Conservation (phyloP, 2,113 vertebrate species). For the Solea senegalensis region DNA sequence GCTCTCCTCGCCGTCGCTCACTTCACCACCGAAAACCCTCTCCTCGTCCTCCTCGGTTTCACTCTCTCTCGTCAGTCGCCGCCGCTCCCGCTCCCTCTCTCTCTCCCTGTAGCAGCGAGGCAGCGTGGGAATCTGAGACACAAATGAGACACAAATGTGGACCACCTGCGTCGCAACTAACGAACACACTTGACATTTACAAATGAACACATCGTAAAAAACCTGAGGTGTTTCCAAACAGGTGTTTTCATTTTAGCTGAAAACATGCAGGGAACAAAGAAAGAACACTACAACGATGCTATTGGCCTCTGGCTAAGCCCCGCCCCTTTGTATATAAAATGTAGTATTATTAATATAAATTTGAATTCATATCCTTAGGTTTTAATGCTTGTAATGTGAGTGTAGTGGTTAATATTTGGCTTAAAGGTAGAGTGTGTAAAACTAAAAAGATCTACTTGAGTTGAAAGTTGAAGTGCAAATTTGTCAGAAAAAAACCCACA, state of each 20-base stretch:
- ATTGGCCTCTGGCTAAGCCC: too few species aligned
- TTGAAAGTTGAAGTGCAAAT: too few species aligned
- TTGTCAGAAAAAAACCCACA: too few species aligned
- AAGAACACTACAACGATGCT: too few species aligned
- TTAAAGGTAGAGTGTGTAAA: too few species aligned
- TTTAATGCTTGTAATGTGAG: too few species aligned
- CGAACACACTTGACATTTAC: not conserved
- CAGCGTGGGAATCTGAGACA: conserved; percentile 68
- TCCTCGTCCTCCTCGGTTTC: conserved; percentile 81
- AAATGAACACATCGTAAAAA: not conserved
- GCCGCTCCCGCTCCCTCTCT: conserved; percentile 54
- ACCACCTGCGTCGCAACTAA: not conserved
- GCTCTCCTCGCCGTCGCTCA: conserved; percentile 82
- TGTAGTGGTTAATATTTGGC: too few species aligned
- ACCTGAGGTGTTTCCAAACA: not conserved
- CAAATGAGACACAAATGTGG: not conserved
- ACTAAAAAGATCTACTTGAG: too few species aligned
- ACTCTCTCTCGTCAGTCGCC: conserved; percentile 68
- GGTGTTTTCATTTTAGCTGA: not conserved
- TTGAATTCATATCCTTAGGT: too few species aligned
- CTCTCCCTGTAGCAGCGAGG: conserved; percentile 62
- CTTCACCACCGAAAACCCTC: conserved; percentile 61
- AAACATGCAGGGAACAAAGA: not conserved
- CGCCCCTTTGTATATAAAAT: too few species aligned
- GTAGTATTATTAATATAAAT: too few species aligned